Evolutionary conservation across 2,888 invertebrate genomes (phyloP).

Genomic region (Caradrina clavipalpis): DNA sequence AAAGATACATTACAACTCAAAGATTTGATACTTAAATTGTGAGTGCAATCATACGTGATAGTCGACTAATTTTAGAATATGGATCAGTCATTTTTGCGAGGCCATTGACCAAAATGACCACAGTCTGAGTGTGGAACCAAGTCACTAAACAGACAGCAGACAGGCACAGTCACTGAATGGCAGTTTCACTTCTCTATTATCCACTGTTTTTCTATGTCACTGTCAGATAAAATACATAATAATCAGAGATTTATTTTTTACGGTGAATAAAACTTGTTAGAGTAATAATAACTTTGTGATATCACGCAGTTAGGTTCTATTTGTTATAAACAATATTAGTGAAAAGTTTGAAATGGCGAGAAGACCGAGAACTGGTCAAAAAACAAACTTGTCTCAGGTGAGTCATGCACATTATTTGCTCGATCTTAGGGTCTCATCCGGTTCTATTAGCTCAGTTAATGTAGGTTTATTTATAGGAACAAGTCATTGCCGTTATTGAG

Average conservation of each 20-base stretch:
- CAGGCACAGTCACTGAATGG: background rate
- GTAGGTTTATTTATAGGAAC: constrained; percentile 63
- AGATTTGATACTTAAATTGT: too few relatives aligned
- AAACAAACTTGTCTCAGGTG: constrained; percentile 87
- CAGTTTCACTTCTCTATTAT: background rate
- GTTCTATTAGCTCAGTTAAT: constrained; percentile 55
- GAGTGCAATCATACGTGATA: too few relatives aligned
- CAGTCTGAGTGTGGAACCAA: too few relatives aligned
- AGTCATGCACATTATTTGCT: constrained; percentile 83
- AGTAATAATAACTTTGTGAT: constrained; percentile 18
- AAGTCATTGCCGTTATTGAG: constrained; percentile 37
- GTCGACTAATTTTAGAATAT: background rate
- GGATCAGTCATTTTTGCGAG: background rate
- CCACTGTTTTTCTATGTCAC: constrained; percentile 22
- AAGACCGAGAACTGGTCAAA: constrained; percentile 81
- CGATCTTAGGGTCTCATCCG: constrained; percentile 66
- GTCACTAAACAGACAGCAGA: background rate
- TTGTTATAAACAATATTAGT: constrained; percentile 29
- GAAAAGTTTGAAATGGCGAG: constrained; percentile 75
- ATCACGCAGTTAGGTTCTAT: constrained; percentile 22
- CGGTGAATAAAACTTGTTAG: constrained; percentile 36
- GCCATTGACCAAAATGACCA: background rate
- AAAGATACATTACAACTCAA: too few relatives aligned
- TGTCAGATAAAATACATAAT: constrained; percentile 37
- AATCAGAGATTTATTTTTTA: constrained; percentile 42